Evolutionary conservation across 2,888 invertebrate genomes (phyloP).

Genomic region (Zelleria hepariella): DNA sequence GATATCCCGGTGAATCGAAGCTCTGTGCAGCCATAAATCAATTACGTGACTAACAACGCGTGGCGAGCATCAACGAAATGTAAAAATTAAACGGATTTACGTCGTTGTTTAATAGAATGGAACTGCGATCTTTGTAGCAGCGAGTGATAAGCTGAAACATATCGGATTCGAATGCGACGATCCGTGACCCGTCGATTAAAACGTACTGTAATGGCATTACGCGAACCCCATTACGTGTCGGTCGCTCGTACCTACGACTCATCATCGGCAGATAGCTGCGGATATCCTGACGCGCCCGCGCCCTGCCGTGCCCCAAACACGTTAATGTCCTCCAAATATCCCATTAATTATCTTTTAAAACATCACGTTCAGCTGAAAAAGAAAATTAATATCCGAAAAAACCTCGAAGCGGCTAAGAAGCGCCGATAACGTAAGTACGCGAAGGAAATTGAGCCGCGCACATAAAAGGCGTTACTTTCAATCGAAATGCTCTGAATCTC

Average conservation of each 20-base stretch:
- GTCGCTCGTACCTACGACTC: too few species aligned
- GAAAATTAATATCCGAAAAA: slow-evolving; percentile 1
- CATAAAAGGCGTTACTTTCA: slow-evolving; percentile 5
- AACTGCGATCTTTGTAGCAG: neutral
- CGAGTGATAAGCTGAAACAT: slow-evolving; percentile 7
- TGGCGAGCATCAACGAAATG: slow-evolving; percentile 1
- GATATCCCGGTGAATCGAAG: neutral
- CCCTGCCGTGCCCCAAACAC: slow-evolving; percentile 29
- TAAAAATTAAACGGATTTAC: slow-evolving; percentile 2
- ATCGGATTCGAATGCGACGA: slow-evolving; percentile 38
- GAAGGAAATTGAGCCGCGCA: slow-evolving; percentile 1
- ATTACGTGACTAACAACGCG: neutral
- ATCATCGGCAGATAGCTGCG: slow-evolving; percentile 32
- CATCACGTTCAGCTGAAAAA: neutral
- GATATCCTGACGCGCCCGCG: slow-evolving; percentile 20
- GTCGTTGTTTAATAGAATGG: slow-evolving; percentile 5
- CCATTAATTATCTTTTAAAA: neutral
- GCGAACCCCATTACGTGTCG: slow-evolving; percentile 24
- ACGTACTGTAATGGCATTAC: slow-evolving; percentile 54
- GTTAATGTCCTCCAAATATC: slow-evolving; percentile 27
- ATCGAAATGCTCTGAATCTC: slow-evolving; percentile 7
- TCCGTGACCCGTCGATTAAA: slow-evolving; percentile 52
- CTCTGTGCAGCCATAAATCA: neutral
- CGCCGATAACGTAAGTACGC: neutral
- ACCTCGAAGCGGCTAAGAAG: neutral